Percentiles rank a stretch among this genome's conserved stretches.
Evolutionary conservation across 2,797 vertebrate species (phyloP).

Genomic region (Huso huso): DNA sequence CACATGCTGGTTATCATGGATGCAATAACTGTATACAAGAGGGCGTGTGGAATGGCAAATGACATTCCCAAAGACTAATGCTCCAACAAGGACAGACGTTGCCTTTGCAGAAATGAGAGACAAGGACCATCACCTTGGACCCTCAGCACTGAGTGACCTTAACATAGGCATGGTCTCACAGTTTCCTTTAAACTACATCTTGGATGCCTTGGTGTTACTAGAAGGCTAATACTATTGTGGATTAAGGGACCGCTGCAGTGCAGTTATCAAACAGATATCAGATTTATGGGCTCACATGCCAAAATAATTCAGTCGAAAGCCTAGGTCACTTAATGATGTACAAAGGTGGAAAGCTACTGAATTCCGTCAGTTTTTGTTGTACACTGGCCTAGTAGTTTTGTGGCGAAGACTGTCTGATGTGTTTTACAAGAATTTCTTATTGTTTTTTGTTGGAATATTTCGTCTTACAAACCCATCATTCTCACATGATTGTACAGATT

Average conservation of each 20-base stretch:
- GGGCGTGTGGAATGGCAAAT: background rate
- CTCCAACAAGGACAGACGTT: background rate
- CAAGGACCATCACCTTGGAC: too few relatives aligned
- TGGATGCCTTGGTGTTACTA: too few relatives aligned
- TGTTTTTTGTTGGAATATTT: background rate
- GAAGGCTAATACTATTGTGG: too few relatives aligned
- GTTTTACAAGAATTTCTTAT: background rate
- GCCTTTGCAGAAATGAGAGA: too few relatives aligned
- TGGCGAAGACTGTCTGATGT: too few relatives aligned
- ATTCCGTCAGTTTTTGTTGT: background rate
- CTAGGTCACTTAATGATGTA: background rate
- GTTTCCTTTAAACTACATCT: too few relatives aligned
- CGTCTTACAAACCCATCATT: background rate
- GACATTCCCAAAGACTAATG: slow-evolving; percentile 1
- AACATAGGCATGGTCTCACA: too few relatives aligned
- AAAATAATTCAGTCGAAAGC: background rate
- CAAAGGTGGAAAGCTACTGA: background rate
- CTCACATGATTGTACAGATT: too few relatives aligned
- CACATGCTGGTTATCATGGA: background rate
- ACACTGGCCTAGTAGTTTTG: background rate
- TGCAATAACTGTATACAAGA: background rate
- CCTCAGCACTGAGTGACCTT: too few relatives aligned
- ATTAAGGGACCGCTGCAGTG: too few relatives aligned
- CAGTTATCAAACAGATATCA: too few relatives aligned
- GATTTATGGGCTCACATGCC: background rate